phyloP scores from a whole-genome alignment of 2,888 invertebrate genomes.

The Pheosia tremula region DNA sequence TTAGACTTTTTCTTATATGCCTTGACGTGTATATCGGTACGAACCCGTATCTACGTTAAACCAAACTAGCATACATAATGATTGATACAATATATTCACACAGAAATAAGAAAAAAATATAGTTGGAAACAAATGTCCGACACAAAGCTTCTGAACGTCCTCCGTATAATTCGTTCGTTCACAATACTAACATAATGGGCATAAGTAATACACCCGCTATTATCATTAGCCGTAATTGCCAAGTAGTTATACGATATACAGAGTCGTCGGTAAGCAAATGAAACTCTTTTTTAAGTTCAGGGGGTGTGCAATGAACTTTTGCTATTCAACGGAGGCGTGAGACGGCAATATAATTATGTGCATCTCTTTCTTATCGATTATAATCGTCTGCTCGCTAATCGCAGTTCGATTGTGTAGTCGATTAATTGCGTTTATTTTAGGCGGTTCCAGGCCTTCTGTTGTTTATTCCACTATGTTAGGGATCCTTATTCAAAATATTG shows the following conservation, averaged over 20 bases:
- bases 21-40: no score
- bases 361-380: conserved; percentile 40
- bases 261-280: conserved; percentile 50
- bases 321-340: conserved; percentile 22
- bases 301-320: conserved; percentile 47
- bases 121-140: neutral
- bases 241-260: conserved; percentile 45
- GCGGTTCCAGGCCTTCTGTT: neutral
- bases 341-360: conserved; percentile 38
- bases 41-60: no score
- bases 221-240: conserved; percentile 71
- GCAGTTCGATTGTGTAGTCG: conserved; percentile 24
- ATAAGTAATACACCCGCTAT: conserved; percentile 64
- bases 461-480: no score
- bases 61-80: no score
- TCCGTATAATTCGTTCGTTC: conserved; percentile 41
- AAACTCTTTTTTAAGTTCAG: conserved; percentile 50
- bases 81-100: neutral
- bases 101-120: neutral
- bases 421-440: conserved; percentile 6
- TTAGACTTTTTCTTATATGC: no score
- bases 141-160: conserved; percentile 22
- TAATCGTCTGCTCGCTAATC: conserved; percentile 26
- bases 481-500: no score
- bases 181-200: conserved; percentile 54